Base-by-base conservation (phyloP, 1,140 invertebrate genomes). In the Zeugodacus cucurbitae region DNA sequence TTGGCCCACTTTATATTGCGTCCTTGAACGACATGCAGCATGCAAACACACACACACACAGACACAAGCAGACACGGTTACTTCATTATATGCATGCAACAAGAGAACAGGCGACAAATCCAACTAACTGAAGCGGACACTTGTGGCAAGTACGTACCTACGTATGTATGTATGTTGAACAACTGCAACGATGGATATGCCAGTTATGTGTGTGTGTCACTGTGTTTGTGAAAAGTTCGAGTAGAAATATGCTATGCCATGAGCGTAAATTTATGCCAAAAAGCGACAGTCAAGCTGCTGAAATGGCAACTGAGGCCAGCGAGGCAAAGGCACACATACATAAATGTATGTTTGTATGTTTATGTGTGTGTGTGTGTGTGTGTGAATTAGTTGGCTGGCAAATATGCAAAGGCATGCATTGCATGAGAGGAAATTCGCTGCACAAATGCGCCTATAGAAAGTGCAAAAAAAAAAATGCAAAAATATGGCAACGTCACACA, bases 1-100 rank as follows among this genome's bases (percentile, higher is more conserved):
- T 74, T 74, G 67, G 32, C 67, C 67, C 67, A 74, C 67, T 74
- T 74, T 74, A 74, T 74, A 74, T 74, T 74, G 67, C 34, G 67
- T 37, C 67, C 67, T 74, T 74, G 67, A 74, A 74, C 67, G 32
- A 74, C 20, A 74, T 74, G 32, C 67, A 41, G 29, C 32, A 74
- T 20, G 34, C 67, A 74, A 32, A 74, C 67, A 74, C 34, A 70
- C 34, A 20, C 17, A 70, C 1, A 7, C 32, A 7, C 29, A 70
- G 4, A 20, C 22, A 8, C 20, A 32, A n/a, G n/a, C 64, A 34
- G 14, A 67, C 17, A 32, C 8, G 8, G 14, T 34, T 8, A 67
- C 14, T 74, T 74, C n/a, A 62, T 62, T 62, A 62, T 62, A 62
- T 41, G 67, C 20, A 41, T 41, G 67, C 67, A 74, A 74, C 32